phyloP scores from a whole-genome alignment of 2,888 invertebrate species.

The Leucozona laternaria region DNA sequence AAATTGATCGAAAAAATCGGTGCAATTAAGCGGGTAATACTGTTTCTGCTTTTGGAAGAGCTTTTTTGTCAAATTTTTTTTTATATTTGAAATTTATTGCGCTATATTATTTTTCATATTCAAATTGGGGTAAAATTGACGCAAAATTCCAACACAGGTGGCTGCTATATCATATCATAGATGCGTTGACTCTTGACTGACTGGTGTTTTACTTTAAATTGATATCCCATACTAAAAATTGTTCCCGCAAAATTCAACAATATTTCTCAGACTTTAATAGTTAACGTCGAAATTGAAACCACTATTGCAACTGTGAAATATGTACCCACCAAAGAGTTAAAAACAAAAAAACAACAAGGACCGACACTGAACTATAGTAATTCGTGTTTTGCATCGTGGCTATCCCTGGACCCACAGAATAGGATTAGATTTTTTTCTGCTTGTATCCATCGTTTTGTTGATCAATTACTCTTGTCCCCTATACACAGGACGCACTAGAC shows the following conservation, averaged over 20 bases:
- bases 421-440: constrained; percentile 29
- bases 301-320: constrained; percentile 11
- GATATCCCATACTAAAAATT: too few relatives aligned
- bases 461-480: constrained; percentile 37
- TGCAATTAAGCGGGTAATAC: too few relatives aligned
- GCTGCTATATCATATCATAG: too few relatives aligned
- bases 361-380: constrained; percentile 11
- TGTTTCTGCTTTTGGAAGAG: too few relatives aligned
- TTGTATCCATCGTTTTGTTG: constrained; percentile 26
- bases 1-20: too few relatives aligned
- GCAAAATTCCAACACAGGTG: too few relatives aligned
- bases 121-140: too few relatives aligned
- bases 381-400: constrained; percentile 33
- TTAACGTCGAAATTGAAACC: constrained; percentile 29
- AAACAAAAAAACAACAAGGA: constrained; percentile 10
- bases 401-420: constrained; percentile 24
- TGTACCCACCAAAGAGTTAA: not conserved
- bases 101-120: too few relatives aligned
- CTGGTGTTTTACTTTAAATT: too few relatives aligned
- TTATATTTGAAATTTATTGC: too few relatives aligned
- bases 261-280: not conserved
- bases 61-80: too few relatives aligned
- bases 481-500: constrained; percentile 6
- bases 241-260: not conserved
- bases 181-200: too few relatives aligned